Evolutionary conservation across 64 coral and sea anemone genomes (phyloP).

Genomic region (Astreopora myriophthalma): DNA sequence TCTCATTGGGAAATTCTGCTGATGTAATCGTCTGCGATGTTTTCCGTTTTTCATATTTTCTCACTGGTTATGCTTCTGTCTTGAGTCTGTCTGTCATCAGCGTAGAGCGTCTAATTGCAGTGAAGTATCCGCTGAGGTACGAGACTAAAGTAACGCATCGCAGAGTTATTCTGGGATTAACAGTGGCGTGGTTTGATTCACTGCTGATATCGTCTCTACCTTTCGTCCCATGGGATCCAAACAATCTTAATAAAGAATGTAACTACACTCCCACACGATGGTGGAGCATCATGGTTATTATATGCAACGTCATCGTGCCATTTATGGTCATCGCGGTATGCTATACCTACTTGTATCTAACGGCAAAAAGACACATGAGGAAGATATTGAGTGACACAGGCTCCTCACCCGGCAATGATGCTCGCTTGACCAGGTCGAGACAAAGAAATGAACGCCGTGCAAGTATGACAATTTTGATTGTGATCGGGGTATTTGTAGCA

Average conservation of each 20-base stretch:
- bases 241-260: constrained; percentile 48
- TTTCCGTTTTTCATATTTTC: constrained; percentile 88
- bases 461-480: constrained; percentile 93
- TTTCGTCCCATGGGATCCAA: constrained; percentile 72
- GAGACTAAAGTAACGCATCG: constrained; percentile 60
- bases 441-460: constrained; percentile 80
- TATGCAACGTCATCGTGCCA: constrained; percentile 80
- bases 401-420: neutral
- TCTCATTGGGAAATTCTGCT: constrained; percentile 9
- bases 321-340: constrained; percentile 78
- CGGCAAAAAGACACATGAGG: constrained; percentile 67
- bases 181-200: constrained; percentile 74
- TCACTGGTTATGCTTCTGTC: constrained; percentile 89
- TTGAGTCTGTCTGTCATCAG: constrained; percentile 88
- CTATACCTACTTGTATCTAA: constrained; percentile 81
- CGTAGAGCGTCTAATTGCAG: constrained; percentile 76
- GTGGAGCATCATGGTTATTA: constrained; percentile 95
- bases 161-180: constrained; percentile 55
- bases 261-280: constrained; percentile 79
- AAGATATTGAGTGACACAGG: constrained; percentile 53
- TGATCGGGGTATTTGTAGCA: constrained; percentile 84
- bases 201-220: constrained; percentile 66
- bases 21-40: constrained; percentile 65
- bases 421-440: constrained; percentile 7
- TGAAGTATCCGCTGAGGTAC: constrained; percentile 75